Conservation (phyloP, 2,113 vertebrate genomes). For the Pangasianodon gigas region DNA sequence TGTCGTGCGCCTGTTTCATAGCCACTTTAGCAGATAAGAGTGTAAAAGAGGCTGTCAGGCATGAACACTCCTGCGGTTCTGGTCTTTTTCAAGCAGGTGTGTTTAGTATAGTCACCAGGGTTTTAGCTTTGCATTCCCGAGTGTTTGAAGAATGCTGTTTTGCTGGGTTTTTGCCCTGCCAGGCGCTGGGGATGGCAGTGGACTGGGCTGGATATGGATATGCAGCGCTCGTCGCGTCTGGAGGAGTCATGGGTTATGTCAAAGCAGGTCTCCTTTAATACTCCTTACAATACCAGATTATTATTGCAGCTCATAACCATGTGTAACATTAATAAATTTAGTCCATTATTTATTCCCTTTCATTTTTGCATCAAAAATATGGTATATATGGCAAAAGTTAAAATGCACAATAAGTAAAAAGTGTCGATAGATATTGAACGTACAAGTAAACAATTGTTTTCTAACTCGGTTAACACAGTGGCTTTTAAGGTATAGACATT, state of each 20-base stretch:
- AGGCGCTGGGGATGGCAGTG: slow-evolving; percentile 79
- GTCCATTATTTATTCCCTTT: not conserved
- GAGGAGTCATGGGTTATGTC: slow-evolving; percentile 86
- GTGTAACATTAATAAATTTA: not conserved
- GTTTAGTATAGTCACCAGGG: not conserved
- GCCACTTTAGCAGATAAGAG: not conserved
- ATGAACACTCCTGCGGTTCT: slow-evolving; percentile 12
- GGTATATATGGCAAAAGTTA: not conserved
- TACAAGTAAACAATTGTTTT: not conserved
- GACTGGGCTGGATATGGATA: slow-evolving; percentile 93
- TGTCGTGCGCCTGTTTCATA: not conserved
- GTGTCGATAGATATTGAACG: not conserved
- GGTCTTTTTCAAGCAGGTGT: slow-evolving; percentile 15
- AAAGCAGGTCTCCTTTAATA: slow-evolving; percentile 81
- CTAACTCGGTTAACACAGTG: not conserved
- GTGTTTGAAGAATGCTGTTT: not conserved
- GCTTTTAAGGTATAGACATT: not conserved
- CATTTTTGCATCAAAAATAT: not conserved
- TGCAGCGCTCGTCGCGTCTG: slow-evolving; percentile 85
- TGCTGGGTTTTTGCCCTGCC: not conserved
- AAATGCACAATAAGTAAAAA: not conserved
- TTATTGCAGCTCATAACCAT: not conserved
- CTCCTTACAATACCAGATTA: not conserved
- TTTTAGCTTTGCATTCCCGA: not conserved
- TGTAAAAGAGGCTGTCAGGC: not conserved